Base-by-base conservation (phyloP, 2,797 vertebrate genomes). In the Pygocentrus nattereri region DNA sequence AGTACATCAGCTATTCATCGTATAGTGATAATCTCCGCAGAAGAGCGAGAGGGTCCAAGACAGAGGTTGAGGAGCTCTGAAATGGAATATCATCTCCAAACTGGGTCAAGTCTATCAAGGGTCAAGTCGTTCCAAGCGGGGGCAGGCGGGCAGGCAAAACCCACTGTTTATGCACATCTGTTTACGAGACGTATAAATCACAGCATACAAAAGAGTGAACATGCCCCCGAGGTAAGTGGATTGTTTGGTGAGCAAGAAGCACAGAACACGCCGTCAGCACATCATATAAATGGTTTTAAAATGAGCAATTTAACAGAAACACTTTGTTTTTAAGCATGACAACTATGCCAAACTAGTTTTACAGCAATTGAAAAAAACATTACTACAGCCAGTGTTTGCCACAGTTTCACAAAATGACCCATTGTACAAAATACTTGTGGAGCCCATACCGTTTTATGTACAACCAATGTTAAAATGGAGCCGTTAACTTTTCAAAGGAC, bases 301-400 rank as follows among this genome's bases (percentile, higher is more conserved):
- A 81, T 44, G 34, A 82, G 25, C 50, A 21, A 44, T 67, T 67
- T n/a, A 80, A 74, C 72, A 78, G 47, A 77, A 84, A 52, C 65
- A 76, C 34, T 3, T 71, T 71, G 27, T 50, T 4, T 49, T 49
- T 25, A 59, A 74, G 50, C 41, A 10, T 41, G 30, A 58, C 61
- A 23, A 58, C 30, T 34, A 74, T 19, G 31, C 71, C 27, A 44
- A 54, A 54, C 23, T 80, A 80, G 70, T 64, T 65, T 79, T 65
- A 80, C 78, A 80, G 78, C 11, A n/a, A 80, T 74, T 74, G n/a
- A 44, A 80, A 80, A 74, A 80, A 74, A 2, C 61, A 67, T 44
- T 68, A 74, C 49, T 50, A 80, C 79, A 80, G 49, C 79, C 27
- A 19, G 44, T 58, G 71, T 80, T 65, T 47, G 70, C 50, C 78